Evolutionary conservation across 2,888 invertebrate species (phyloP).

Genomic region (Muscina levida): DNA sequence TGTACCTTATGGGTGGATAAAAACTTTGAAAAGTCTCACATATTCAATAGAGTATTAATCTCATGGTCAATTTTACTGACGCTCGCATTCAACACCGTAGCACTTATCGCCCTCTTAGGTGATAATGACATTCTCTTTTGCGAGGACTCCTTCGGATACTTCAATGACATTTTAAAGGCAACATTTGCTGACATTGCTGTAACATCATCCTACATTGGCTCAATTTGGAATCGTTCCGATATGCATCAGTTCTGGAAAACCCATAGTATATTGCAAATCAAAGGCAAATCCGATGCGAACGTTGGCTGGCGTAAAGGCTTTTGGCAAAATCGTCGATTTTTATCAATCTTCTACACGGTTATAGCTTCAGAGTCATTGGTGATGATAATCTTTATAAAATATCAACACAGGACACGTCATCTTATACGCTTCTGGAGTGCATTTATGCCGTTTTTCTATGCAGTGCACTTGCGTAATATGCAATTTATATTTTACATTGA

Average conservation of each 20-base stretch:
- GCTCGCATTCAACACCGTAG: constrained; percentile 54
- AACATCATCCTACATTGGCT: constrained; percentile 69
- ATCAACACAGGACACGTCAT: constrained; percentile 57
- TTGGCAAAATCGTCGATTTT: constrained; percentile 66
- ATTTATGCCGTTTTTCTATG: constrained; percentile 69
- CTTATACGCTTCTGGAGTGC: constrained; percentile 70
- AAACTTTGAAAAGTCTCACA: constrained; percentile 25
- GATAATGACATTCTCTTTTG: constrained; percentile 67
- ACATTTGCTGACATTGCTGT: constrained; percentile 68
- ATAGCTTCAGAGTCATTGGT: constrained; percentile 55
- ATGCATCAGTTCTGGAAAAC: constrained; percentile 70
- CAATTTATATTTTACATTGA: constrained; percentile 74
- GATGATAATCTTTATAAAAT: constrained; percentile 36
- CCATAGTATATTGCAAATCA: constrained; percentile 31
- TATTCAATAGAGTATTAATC: constrained; percentile 44
- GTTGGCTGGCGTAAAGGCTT: constrained; percentile 50
- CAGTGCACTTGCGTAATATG: constrained; percentile 69
- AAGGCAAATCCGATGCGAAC: background rate
- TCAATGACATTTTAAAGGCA: constrained; percentile 72
- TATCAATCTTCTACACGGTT: constrained; percentile 67
- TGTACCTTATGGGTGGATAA: constrained; percentile 68
- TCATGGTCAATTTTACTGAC: constrained; percentile 69
- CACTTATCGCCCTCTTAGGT: constrained; percentile 51
- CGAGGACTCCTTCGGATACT: constrained; percentile 69
- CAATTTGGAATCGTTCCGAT: constrained; percentile 61